Evolutionary conservation across 2,888 invertebrate genomes (phyloP).

Genomic region (Acrobasis suavella): DNA sequence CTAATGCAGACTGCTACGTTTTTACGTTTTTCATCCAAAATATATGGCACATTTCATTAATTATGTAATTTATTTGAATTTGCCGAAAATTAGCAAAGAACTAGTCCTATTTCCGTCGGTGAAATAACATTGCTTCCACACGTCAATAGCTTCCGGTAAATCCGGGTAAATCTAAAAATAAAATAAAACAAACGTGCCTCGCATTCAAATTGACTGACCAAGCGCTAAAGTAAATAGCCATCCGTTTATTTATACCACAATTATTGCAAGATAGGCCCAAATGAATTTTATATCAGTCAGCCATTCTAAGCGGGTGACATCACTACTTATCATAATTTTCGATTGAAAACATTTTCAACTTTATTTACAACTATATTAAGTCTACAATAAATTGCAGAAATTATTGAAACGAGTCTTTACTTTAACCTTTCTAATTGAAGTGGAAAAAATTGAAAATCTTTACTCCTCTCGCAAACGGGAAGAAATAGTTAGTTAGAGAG

Average conservation of each 20-base stretch:
- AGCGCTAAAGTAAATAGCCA: slow-evolving; percentile 8
- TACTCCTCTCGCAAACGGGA: slow-evolving; percentile 52
- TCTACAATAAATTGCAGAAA: slow-evolving; percentile 32
- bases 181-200: background rate
- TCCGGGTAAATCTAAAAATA: background rate
- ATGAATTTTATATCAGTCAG: slow-evolving; percentile 47
- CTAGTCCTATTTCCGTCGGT: slow-evolving; percentile 7
- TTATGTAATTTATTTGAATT: too few species aligned
- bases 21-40: too few species aligned
- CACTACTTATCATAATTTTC: slow-evolving; percentile 31
- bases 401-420: slow-evolving; percentile 51
- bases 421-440: slow-evolving; percentile 48
- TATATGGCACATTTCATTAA: too few species aligned
- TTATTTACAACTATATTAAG: slow-evolving; percentile 42
- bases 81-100: too few species aligned
- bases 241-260: slow-evolving; percentile 9
- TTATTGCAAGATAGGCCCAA: slow-evolving; percentile 20
- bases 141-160: background rate
- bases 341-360: slow-evolving; percentile 36
- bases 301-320: slow-evolving; percentile 55
- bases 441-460: slow-evolving; percentile 44
- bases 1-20: too few species aligned
- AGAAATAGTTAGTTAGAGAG: slow-evolving; percentile 49
- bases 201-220: slow-evolving; percentile 1
- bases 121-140: background rate